Evolutionary conservation across 1,140 invertebrate species (phyloP).

Genomic region (Neodiprion virginianus): DNA sequence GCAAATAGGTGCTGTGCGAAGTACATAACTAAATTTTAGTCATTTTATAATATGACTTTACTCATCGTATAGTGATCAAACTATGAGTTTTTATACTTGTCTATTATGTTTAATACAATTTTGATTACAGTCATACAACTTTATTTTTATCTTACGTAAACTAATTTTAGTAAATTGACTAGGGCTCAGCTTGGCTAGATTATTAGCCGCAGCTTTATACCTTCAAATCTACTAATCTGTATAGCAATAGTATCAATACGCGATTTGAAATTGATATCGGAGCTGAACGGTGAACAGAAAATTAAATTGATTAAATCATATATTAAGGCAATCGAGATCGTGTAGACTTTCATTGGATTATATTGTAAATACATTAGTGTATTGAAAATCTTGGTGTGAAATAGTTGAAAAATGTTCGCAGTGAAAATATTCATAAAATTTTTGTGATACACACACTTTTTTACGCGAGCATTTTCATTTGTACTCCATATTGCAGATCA

Average conservation of each 20-base stretch:
- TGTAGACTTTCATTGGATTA: too few relatives aligned
- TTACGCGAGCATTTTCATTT: too few relatives aligned
- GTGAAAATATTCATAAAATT: not conserved
- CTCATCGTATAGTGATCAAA: too few relatives aligned
- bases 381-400: not conserved
- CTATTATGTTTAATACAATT: not conserved
- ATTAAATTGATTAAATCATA: too few relatives aligned
- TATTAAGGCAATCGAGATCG: too few relatives aligned
- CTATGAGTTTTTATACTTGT: too few relatives aligned
- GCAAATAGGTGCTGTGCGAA: not conserved
- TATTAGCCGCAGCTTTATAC: not conserved
- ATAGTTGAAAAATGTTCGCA: not conserved
- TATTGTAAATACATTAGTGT: too few relatives aligned
- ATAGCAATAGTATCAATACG: not conserved
- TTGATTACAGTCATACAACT: not conserved
- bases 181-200: not conserved
- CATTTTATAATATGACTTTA: too few relatives aligned
- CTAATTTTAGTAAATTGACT: not conserved
- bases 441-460: not conserved
- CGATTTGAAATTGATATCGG: not conserved
- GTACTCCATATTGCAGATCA: too few relatives aligned
- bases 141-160: not conserved
- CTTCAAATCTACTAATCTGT: not conserved
- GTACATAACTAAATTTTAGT: not conserved
- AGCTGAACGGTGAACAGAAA: not conserved